These are phyloP conservation scores for Liparis tanakae DNA, from an alignment of 2,797 vertebrate species.

Conservation along the genomic window DNA sequence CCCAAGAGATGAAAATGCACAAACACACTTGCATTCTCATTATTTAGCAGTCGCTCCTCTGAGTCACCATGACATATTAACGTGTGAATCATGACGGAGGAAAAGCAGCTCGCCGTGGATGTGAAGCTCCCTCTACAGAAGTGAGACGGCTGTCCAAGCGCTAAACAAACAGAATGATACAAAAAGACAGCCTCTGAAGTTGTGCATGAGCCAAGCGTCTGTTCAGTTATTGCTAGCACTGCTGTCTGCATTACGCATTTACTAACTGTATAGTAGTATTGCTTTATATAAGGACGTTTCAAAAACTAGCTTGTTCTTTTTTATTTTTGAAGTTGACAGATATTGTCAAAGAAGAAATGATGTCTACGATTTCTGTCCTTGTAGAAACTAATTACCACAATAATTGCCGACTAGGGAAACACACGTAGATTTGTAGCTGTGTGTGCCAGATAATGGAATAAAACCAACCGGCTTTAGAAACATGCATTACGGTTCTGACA, in stretches of 20 bases:
- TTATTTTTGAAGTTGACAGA: constrained; percentile 4
- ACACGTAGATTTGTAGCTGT: not conserved
- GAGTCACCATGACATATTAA: constrained; percentile 40
- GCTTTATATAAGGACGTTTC: constrained; percentile 14
- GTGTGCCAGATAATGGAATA: not conserved
- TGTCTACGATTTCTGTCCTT: not conserved
- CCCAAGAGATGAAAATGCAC: constrained; percentile 21
- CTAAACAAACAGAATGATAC: constrained; percentile 50
- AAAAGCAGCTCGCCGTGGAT: constrained; percentile 31
- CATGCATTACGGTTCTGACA: constrained; percentile 41
- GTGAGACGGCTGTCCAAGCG: constrained; percentile 46
- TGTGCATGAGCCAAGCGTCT: constrained; percentile 53
- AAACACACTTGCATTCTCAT: constrained; percentile 15
- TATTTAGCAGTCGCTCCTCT: constrained; percentile 28
- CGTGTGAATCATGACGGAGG: constrained; percentile 41
- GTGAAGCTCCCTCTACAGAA: constrained; percentile 50
- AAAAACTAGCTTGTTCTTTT: not conserved
- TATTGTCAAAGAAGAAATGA: not conserved
- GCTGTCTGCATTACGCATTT: constrained; percentile 14
- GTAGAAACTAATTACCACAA: constrained; percentile 4
- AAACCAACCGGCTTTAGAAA: not conserved
- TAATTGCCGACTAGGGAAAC: constrained; percentile 1
- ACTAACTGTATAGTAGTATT: constrained; percentile 2
- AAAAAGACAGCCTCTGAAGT: constrained; percentile 60
- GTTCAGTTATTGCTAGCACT: constrained; percentile 45